Conservation (phyloP, 2,888 invertebrate species). For the Philereme transversata region DNA sequence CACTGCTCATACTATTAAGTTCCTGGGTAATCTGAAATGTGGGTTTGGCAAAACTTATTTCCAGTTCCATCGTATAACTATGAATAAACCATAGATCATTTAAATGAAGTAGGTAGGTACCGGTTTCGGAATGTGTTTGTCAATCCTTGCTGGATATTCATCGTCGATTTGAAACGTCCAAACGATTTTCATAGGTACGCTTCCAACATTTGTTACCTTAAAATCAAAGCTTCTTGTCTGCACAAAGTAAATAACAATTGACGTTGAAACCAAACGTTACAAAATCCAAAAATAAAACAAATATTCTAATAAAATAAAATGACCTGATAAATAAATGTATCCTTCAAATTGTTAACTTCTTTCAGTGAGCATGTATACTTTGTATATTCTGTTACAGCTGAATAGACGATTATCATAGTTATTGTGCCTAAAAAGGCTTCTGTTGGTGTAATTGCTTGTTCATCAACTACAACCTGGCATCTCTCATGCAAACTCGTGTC, state of each 20-base stretch:
- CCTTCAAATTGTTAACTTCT: constrained; percentile 69
- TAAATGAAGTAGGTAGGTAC: constrained; percentile 13
- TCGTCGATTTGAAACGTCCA: constrained; percentile 74
- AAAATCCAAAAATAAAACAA: not conserved
- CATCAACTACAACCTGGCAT: constrained; percentile 55
- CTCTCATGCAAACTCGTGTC: constrained; percentile 62
- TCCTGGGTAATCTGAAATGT: constrained; percentile 21
- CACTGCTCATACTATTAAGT: constrained; percentile 5
- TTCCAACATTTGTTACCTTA: constrained; percentile 64
- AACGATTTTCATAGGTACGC: constrained; percentile 66
- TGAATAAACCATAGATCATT: not conserved
- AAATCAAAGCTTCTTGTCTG: constrained; percentile 64
- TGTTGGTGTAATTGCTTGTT: constrained; percentile 49
- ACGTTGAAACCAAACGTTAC: not conserved
- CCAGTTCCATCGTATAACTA: not conserved
- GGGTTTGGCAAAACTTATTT: not conserved
- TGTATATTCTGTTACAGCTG: constrained; percentile 79
- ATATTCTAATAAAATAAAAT: too few relatives aligned
- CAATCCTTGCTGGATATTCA: constrained; percentile 67
- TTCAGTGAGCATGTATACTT: constrained; percentile 71
- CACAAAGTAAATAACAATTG: not conserved
- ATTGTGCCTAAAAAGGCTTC: constrained; percentile 52
- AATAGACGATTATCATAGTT: constrained; percentile 75
- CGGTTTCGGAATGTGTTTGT: constrained; percentile 48
- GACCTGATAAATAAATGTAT: constrained; percentile 84